Evolutionary conservation across 2,797 vertebrate genomes (phyloP), one percentile per base, ranked within the genome.

Genomic region (Stomatorhinus walkeri): DNA sequence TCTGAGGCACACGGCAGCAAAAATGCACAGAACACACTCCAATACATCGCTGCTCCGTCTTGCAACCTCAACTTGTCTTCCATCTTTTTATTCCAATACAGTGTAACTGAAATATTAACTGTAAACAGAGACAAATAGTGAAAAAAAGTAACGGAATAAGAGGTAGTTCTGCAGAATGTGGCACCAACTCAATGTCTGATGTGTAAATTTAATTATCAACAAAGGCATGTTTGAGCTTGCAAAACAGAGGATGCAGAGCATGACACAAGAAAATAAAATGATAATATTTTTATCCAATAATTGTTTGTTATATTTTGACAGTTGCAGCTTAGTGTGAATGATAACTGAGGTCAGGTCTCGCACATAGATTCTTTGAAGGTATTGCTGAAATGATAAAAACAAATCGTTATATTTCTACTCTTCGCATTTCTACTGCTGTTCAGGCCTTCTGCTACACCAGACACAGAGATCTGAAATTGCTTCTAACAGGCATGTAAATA

Each of bases 141-240:
- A 61, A 87, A 56, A 22, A 10, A 22, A 4, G 51, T 49, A 4
- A 16, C 5, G 0, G 12, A 87, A 59, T 61, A 43, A 87, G 52
- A 87, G 85, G 85, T 87, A 59, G 85, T 43, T 87, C 52, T 59
- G 51, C 32, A 61, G 48, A 49, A 83, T 7, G 43, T 85, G 48
- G 46, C 83, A 85, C 46, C 83, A 14, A 85, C n/a, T 51, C 7
- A 24, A 3, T 85, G n/a, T 52, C 46, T 24, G 22, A 10, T 51
- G 22, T 85, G 83, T 24, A 6, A 85, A 49, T 85, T 49, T 16
- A 49, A 51, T 28, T 24, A 76, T 7, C 22, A 52, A 49, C n/a
- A 85, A 85, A 85, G 83, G 83, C 83, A 52, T 1, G 2, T 85
- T 51, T 52, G 83, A 85, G 10, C 43, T 85, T 24, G n/a, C 40